Base-by-base conservation (phyloP, 2,797 vertebrate species). In the Esox masquinongy region DNA sequence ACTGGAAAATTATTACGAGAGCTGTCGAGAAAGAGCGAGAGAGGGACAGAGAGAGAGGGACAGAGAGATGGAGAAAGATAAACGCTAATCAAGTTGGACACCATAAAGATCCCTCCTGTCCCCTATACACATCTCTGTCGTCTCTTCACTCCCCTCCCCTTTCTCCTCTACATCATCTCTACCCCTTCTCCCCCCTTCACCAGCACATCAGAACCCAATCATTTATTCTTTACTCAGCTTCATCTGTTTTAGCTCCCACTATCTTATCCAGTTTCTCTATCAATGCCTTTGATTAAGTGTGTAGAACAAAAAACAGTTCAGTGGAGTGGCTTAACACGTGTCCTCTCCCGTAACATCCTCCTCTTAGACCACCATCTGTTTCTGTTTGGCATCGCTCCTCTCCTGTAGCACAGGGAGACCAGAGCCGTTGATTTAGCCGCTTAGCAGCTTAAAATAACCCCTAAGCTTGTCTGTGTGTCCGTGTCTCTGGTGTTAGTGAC, bases 71-170 rank as follows among this genome's bases (percentile, higher is more conserved):
- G 69, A 84, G 85, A 88, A 83, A 39, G 84, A 91, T 88, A 90
- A 69, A 74, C 64, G 81, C 82, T 92, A 88, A 92, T 91, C 83
- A 77, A 79, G 79, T 88, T 85, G 82, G 84, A 88, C 84, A 86
- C 43, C 66, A 64, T 79, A 76, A 67, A 77, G 81, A 82, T 80
- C 77, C 75, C 39, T 19, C 53, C 7, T 59, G n/a, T 59, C 19
- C 5, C 67, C 70, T 16, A 67, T n/a, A 24, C n/a, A 68, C 68
- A 15, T n/a, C 31, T 24, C 5, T 39, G 36, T 39, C 7, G 36
- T 39, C 4, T 14, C 9, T 12, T 47, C 43, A 11, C 43, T 14
- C 80, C 73, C 64, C 64, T 47, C 39, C 14, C 53, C 19, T 22
- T 22, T 53, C 51, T 3, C 67, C 73, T 16, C 72, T 16, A 19